Evolutionary conservation across 2,888 invertebrate species (phyloP).

Genomic region (Hartigia nigra): DNA sequence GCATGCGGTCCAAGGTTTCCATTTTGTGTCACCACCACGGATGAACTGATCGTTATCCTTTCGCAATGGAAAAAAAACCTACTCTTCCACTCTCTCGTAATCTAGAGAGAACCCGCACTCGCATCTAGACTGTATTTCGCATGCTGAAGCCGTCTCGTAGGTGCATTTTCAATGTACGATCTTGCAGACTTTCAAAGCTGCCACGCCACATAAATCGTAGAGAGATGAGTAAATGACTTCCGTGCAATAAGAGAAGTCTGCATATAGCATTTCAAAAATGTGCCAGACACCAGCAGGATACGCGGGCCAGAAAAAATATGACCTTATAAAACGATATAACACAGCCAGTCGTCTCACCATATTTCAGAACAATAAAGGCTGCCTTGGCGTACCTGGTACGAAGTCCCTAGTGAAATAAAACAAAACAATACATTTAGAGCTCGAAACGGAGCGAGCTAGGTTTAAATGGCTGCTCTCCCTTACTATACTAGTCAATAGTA

Average conservation of each 20-base stretch:
- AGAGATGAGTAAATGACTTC: neutral
- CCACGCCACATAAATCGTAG: neutral
- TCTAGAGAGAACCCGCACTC: neutral
- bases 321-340: slow-evolving; percentile 20
- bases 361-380: slow-evolving; percentile 46
- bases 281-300: neutral
- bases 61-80: neutral
- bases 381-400: slow-evolving; percentile 48
- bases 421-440: slow-evolving; percentile 53
- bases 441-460: slow-evolving; percentile 30
- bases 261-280: neutral
- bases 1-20: slow-evolving; percentile 56
- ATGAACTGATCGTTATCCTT: neutral
- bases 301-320: slow-evolving; percentile 6
- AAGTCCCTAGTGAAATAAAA: slow-evolving; percentile 52
- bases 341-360: slow-evolving; percentile 30
- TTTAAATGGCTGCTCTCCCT: slow-evolving; percentile 31
- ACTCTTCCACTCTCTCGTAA: neutral
- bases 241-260: neutral
- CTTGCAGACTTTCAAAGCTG: neutral
- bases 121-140: neutral
- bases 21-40: slow-evolving; percentile 39
- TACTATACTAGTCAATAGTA: slow-evolving; percentile 27
- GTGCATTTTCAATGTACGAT: neutral
- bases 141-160: neutral